Percentiles rank a stretch among this genome's conserved stretches.
These are phyloP conservation scores for Lamprotornis superbus DNA, from an alignment of 2,113 vertebrate species.

Conservation along the genomic window DNA sequence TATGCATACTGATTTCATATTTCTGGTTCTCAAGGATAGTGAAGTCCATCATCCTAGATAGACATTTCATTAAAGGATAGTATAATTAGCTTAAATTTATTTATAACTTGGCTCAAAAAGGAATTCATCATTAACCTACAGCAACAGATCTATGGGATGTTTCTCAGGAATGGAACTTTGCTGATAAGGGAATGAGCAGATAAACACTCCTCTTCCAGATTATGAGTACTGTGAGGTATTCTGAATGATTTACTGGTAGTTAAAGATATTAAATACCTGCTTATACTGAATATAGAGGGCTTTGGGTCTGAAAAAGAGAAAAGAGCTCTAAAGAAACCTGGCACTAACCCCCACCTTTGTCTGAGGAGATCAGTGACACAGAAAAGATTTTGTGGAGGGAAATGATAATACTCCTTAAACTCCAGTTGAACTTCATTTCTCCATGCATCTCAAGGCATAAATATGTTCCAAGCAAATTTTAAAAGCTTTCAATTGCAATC, in stretches of 20 bases:
- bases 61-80: not conserved
- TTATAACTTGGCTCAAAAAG: not conserved
- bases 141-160: not conserved
- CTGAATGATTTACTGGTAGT: not conserved
- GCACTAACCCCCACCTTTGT: not conserved
- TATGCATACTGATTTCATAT: not conserved
- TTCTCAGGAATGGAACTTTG: not conserved
- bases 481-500: constrained; percentile 71
- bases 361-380: not conserved
- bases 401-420: constrained; percentile 48
- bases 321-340: not conserved
- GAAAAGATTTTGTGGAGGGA: not conserved
- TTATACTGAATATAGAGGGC: not conserved
- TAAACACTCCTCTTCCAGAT: not conserved
- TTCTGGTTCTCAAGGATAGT: not conserved
- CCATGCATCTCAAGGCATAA: constrained; percentile 39
- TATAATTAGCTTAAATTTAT: not conserved
- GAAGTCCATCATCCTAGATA: not conserved
- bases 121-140: not conserved
- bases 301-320: not conserved
- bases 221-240: not conserved
- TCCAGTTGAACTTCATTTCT: constrained; percentile 62
- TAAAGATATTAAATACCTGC: not conserved
- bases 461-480: constrained; percentile 64
- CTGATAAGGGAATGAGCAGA: not conserved